These are phyloP conservation scores for Austrolebias charrua DNA, from an alignment of 2,797 vertebrate genomes.

Conservation along the genomic window DNA sequence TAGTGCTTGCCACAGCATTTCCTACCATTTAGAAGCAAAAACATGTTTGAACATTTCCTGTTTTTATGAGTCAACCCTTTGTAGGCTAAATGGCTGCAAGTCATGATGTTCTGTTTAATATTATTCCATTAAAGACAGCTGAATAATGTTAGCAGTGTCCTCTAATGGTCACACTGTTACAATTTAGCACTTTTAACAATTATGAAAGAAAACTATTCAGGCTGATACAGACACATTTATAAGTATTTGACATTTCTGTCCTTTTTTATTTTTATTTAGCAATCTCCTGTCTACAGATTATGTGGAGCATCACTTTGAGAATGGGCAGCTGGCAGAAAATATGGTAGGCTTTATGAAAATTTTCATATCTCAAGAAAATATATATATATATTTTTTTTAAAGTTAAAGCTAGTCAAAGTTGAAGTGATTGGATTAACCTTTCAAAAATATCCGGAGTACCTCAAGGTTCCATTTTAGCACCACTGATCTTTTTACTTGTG, in stretches of 20 bases:
- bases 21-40: conserved; percentile 19
- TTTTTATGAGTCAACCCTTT: conserved; percentile 5
- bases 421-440: no score
- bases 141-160: neutral
- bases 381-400: neutral
- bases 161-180: neutral
- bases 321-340: conserved; percentile 67
- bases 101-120: conserved; percentile 9
- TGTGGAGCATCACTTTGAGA: conserved; percentile 86
- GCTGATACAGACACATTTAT: neutral
- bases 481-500: neutral
- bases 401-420: no score
- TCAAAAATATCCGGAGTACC: neutral
- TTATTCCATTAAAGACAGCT: conserved; percentile 8
- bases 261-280: conserved; percentile 68
- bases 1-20: neutral
- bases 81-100: neutral
- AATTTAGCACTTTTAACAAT: neutral
- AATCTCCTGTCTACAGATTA: conserved; percentile 91
- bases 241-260: neutral
- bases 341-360: conserved; percentile 58
- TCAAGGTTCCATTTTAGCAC: neutral
- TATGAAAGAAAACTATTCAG: no score
- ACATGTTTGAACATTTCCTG: conserved; percentile 2
- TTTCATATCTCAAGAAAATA: neutral